Conservation (phyloP, 1,140 invertebrate genomes). For the Drosophila tani region DNA sequence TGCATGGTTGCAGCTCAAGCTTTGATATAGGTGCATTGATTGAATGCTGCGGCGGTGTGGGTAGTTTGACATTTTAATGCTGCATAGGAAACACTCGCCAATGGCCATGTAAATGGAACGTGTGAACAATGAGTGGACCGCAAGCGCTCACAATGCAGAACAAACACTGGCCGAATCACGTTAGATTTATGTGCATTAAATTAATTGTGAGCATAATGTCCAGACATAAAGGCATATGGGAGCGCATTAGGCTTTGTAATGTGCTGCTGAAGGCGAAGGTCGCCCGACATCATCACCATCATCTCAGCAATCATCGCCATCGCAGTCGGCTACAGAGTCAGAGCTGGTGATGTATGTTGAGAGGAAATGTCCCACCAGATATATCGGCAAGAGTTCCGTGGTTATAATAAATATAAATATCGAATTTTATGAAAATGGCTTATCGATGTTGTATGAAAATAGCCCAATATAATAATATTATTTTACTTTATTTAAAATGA, state of each 20-base stretch:
- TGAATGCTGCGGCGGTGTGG: conserved; percentile 58
- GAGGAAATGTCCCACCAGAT: neutral
- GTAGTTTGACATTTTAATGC: conserved; percentile 76
- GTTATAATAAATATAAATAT: too few relatives aligned
- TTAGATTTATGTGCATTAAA: conserved; percentile 62
- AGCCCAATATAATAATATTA: too few relatives aligned
- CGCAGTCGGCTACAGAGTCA: conserved; percentile 46
- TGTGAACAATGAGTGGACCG: conserved; percentile 70
- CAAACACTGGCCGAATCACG: conserved; percentile 15
- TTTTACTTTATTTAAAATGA: too few relatives aligned
- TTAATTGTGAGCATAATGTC: conserved; percentile 53
- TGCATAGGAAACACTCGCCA: conserved; percentile 71
- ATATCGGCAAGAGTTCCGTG: neutral
- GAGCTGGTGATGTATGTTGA: neutral
- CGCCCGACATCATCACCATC: conserved; percentile 38
- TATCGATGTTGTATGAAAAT: too few relatives aligned
- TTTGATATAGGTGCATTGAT: conserved; percentile 72
- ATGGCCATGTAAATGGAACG: conserved; percentile 78
- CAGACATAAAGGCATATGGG: conserved; percentile 42
- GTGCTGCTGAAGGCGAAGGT: conserved; percentile 77
- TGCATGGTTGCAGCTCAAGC: conserved; percentile 31
- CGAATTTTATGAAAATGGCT: too few relatives aligned
- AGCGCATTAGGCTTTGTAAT: conserved; percentile 67
- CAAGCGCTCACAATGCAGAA: conserved; percentile 33
- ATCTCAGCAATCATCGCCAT: conserved; percentile 39